Evolutionary conservation across 2,888 invertebrate species (phyloP).

Genomic region (Cybosia mesomella): DNA sequence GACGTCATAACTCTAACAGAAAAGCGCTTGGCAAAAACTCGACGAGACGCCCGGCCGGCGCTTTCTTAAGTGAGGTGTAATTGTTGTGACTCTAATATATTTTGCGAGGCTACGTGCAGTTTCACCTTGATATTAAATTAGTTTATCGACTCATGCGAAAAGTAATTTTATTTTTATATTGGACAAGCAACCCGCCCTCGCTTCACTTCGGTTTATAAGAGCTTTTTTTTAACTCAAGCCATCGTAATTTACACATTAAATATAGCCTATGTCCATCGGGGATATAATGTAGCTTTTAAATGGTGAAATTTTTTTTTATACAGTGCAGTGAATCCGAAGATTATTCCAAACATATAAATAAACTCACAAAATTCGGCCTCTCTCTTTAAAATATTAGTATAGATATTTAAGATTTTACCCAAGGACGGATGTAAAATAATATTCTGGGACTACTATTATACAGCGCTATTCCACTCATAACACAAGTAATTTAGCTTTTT

Average conservation of each 20-base stretch:
- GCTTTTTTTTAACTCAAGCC: no score
- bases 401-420: background rate
- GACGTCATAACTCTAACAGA: constrained; percentile 73
- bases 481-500: background rate
- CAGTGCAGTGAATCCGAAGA: no score
- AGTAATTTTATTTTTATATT: background rate
- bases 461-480: background rate
- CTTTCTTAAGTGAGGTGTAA: constrained; percentile 62
- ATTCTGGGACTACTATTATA: background rate
- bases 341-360: no score
- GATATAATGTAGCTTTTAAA: no score
- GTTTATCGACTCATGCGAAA: background rate
- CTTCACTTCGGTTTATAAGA: no score
- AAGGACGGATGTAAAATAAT: background rate
- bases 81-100: constrained; percentile 66
- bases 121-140: constrained; percentile 28
- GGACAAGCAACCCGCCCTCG: no score
- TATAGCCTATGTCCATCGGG: no score
- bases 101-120: constrained; percentile 26
- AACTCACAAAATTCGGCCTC: no score
- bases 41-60: constrained; percentile 62
- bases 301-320: no score
- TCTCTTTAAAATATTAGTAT: no score
- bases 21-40: constrained; percentile 61
- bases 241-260: no score